Evolutionary conservation across 2,888 invertebrate species (phyloP), one percentile per base, ranked within the genome.

Genomic region (Andrena bicolor): DNA sequence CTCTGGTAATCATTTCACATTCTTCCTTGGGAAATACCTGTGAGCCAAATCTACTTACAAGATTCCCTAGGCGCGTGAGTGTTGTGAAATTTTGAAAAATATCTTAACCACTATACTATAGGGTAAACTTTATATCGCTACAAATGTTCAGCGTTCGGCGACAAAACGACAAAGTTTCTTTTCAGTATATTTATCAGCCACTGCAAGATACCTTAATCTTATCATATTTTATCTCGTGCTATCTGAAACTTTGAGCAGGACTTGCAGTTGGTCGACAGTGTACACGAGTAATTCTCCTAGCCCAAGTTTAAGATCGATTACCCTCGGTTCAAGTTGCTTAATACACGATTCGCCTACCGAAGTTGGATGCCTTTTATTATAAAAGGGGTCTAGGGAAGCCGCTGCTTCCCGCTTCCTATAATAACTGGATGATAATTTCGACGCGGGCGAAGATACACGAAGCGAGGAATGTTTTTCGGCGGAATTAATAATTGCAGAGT

Each of bases 231-330:
- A 16, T 58, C n/a, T 10, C 16, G 7, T 16, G 16, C 16, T 4
- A 58, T 28, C 58, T 26, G 26, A 16, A 58, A 58, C 58, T 58
- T 58, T 10, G 20, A 28, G 28, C 16, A 58, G 6, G 6, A 20
- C 16, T 58, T 26, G 16, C 58, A 13, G 20, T 6, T 28, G 58
- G 28, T 58, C 16, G 58, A 28, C 26, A 26, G 16, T 16, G 58
- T 58, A 28, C 26, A 41, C 16, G 41, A 13, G 26, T 26, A 48
- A 10, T 8, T 10, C 8, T 7, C 6, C 13, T 7, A 68, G 20
- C 23, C 51, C 16, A 51, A 68, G 53, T 68, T 68, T 51, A 6
- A 26, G 32, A 53, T 53, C 68, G 68, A 68, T 68, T 68, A 68
- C 68, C 26, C 32, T 20, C 35, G 26, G 26, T 56, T 26, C 16